Percentiles rank a stretch among this genome's conserved stretches.
phyloP scores from a whole-genome alignment of 2,888 invertebrate species.

The Synergus itoensis region DNA sequence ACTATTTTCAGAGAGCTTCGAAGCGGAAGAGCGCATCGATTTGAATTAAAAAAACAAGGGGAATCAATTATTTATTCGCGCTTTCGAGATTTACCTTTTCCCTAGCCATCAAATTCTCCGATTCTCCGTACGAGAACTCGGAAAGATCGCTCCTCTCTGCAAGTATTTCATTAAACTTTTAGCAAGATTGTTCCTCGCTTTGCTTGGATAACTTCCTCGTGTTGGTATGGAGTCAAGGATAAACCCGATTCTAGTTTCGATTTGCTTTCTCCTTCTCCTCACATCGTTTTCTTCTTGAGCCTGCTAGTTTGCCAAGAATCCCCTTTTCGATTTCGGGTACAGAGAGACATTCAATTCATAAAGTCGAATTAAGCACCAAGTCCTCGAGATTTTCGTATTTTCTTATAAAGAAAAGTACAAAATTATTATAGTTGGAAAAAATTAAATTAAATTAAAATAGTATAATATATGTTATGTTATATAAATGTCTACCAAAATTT shows the following conservation, averaged over 20 bases:
- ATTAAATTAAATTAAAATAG: too few relatives aligned
- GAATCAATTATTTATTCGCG: conserved; percentile 12
- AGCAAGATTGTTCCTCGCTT: conserved; percentile 63
- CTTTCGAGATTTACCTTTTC: conserved; percentile 3
- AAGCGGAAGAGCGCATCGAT: background rate
- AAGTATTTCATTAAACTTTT: conserved; percentile 66
- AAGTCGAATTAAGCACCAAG: background rate
- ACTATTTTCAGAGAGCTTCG: background rate
- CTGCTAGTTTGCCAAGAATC: background rate
- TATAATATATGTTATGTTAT: too few relatives aligned
- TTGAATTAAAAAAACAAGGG: background rate
- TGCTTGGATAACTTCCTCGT: conserved; percentile 35
- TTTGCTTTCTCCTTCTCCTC: background rate
- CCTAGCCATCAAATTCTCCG: background rate
- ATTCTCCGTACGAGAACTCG: background rate
- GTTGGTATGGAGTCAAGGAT: background rate
- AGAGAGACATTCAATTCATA: background rate
- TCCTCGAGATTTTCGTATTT: background rate
- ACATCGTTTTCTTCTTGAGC: background rate
- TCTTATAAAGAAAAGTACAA: too few relatives aligned
- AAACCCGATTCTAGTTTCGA: background rate
- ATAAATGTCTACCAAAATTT: too few relatives aligned
- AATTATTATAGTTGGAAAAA: too few relatives aligned
- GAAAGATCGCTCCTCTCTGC: conserved; percentile 36
- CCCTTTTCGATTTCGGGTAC: background rate